Conservation (phyloP, 37 sponge, comb jelly and placozoan species). For the Mnemiopsis leidyi region DNA sequence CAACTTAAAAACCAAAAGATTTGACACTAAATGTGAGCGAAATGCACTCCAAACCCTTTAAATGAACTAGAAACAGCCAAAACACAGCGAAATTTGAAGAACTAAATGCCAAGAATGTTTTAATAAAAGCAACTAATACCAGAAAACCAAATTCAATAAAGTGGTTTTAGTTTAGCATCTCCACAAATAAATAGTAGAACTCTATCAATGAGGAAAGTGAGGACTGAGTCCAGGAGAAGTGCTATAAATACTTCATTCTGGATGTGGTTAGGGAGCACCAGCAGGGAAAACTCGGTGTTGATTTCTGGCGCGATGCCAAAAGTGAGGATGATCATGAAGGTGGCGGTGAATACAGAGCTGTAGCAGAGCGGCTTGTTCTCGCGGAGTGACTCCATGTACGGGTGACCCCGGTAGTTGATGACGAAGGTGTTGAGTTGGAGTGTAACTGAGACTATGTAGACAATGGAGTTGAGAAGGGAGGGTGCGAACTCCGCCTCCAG, state of each 20-base stretch:
- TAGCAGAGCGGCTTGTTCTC: slow-evolving; percentile 85
- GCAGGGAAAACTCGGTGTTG: slow-evolving; percentile 50
- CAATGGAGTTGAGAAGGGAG: slow-evolving; percentile 86
- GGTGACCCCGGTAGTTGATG: slow-evolving; percentile 96
- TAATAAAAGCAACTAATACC: no score
- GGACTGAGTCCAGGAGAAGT: slow-evolving; percentile 12
- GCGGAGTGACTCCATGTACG: slow-evolving; percentile 86
- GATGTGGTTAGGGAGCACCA: slow-evolving; percentile 23
- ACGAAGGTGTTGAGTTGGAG: slow-evolving; percentile 95
- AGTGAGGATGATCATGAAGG: slow-evolving; percentile 72
- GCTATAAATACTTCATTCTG: slow-evolving; percentile 54
- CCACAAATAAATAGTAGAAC: slow-evolving; percentile 25
- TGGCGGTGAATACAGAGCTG: slow-evolving; percentile 70
- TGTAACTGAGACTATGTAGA: slow-evolving; percentile 89
- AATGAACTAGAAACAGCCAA: no score
- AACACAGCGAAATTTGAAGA: no score
- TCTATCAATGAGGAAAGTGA: slow-evolving; percentile 47
- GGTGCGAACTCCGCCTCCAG: slow-evolving; percentile 94
- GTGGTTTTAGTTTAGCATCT: slow-evolving; percentile 62
- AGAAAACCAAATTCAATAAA: neutral
- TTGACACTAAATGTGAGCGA: no score
- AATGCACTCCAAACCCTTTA: no score
- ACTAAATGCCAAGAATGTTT: no score
- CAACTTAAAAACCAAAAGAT: no score
- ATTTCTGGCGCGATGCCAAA: slow-evolving; percentile 83